Evolutionary conservation across 2,888 invertebrate genomes (phyloP), one percentile per base, ranked within the genome.

Genomic region (Synanthedon vespiformis): DNA sequence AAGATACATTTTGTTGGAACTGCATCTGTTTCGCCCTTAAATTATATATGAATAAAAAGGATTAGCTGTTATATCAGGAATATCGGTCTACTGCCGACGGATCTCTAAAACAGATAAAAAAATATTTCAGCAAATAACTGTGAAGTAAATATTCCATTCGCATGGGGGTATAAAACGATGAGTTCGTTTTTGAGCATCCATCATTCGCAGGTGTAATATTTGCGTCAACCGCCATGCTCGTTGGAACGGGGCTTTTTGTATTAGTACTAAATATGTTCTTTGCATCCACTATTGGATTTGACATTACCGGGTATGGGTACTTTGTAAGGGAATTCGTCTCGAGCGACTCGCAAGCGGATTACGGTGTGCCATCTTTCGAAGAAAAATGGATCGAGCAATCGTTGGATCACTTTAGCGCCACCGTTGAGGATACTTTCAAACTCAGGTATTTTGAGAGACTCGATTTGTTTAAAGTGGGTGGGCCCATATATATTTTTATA

Each of bases 371-470:
- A 11, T 48, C 56, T 4, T 63, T 68, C 4, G 49, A 56, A 49
- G 70, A 69, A 4, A 62, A 62, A 56, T 79, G 80, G 80, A 71
- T 83, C 8, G 59, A 67, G 51, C 84, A 82, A 57, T 75, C 78
- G 0, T 55, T 86, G 41, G 80, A 86, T 51, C 80, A 86, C 58
- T 85, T 83, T 41, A 61, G 81, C 56, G 34, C 59, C 5, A 63
- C 57, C 2, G 75, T 83, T 14, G 67, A 57, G 4, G 63, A 75
- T 8, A 71, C 62, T 0, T 86, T 80, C 80, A 66, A 70, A 40
- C 84, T 85, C 85, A 73, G 74, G 51, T 84, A 80, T 56, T 79
- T 77, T 53, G 72, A 77, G 67, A 72, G 74, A 57, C 60, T 74
- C 14, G 71, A 78, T 48, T 65, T 65, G 41, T 81, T 76, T 76